Base-by-base conservation (phyloP, 2,888 invertebrate genomes). In the Hirtodrosophila histrioides region DNA sequence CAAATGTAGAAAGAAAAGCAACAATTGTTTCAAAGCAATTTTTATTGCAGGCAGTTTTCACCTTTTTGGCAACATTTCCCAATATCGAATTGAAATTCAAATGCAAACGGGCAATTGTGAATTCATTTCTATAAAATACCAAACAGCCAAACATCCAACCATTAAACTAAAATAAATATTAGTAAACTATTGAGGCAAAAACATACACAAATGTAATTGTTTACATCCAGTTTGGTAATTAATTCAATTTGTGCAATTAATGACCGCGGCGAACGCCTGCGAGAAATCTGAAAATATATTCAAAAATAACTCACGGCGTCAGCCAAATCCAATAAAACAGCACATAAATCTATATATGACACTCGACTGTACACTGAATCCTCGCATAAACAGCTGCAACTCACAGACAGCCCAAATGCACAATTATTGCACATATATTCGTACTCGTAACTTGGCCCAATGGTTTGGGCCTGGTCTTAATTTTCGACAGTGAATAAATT, bases 271-370 rank as follows among this genome's bases (percentile, higher is more conserved):
- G 37, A 35, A 33, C n/a, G 17, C 39, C 23, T 31, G 48, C 65
- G 46, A 33, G 6, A 68, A 69, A 54, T 43, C 65, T 58, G 29
- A 39, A 39, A 27, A 27, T 27, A 75, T 49, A 57, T 61, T 45
- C 44, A 41, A 36, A 39, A 64, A 64, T 61, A 56, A 57, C 12
- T 45, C 46, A 54, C 62, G 29, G 44, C 55, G 39, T 51, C 40
- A 44, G 29, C 49, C 69, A 36, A 63, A 64, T 75, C 78, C 72
- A 70, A 87, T 81, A 85, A 82, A 85, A 57, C 75, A 53, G 60
- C 58, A 70, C 60, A 67, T 86, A 72, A 83, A 86, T 88, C 68
- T 86, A 88, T 77, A 83, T 86, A 86, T 83, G 88, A 86, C 88
- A 85, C 76, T 76, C 82, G 68, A 78, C 85, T 69, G 69, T 73